phyloP scores from a whole-genome alignment of 2,888 invertebrate species.

The Rhingia rostrata region DNA sequence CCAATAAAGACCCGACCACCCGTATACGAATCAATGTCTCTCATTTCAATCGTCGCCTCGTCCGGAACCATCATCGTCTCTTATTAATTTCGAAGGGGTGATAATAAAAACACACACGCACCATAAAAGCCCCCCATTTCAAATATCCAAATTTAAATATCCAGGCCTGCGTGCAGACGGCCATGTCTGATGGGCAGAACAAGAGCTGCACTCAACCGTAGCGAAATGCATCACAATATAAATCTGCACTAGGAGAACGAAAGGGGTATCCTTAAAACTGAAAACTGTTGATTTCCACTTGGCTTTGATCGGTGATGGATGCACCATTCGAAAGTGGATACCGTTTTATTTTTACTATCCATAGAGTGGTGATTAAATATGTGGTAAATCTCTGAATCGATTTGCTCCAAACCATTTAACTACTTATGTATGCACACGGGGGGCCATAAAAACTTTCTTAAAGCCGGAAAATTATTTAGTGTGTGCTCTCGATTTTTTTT shows the following conservation, averaged over 20 bases:
- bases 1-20: slow-evolving; percentile 62
- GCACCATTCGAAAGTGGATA: slow-evolving; percentile 36
- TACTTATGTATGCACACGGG: slow-evolving; percentile 16
- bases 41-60: slow-evolving; percentile 35
- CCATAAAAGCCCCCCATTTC: slow-evolving; percentile 35
- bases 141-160: slow-evolving; percentile 51
- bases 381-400: slow-evolving; percentile 63
- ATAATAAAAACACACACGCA: slow-evolving; percentile 17
- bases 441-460: slow-evolving; percentile 40
- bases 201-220: slow-evolving; percentile 28
- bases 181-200: slow-evolving; percentile 35
- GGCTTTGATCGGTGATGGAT: slow-evolving; percentile 53
- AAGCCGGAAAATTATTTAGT: slow-evolving; percentile 35
- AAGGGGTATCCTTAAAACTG: slow-evolving; percentile 7
- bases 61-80: slow-evolving; percentile 21
- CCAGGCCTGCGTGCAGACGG: slow-evolving; percentile 51
- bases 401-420: slow-evolving; percentile 1
- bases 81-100: slow-evolving; percentile 38
- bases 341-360: slow-evolving; percentile 14
- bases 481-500: background rate
- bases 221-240: slow-evolving; percentile 41
- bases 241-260: slow-evolving; percentile 11
- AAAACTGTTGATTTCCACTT: slow-evolving; percentile 50
- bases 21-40: slow-evolving; percentile 50
- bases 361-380: slow-evolving; percentile 60